Conservation (phyloP, 2,888 invertebrate species). For the Pyralis farinalis region DNA sequence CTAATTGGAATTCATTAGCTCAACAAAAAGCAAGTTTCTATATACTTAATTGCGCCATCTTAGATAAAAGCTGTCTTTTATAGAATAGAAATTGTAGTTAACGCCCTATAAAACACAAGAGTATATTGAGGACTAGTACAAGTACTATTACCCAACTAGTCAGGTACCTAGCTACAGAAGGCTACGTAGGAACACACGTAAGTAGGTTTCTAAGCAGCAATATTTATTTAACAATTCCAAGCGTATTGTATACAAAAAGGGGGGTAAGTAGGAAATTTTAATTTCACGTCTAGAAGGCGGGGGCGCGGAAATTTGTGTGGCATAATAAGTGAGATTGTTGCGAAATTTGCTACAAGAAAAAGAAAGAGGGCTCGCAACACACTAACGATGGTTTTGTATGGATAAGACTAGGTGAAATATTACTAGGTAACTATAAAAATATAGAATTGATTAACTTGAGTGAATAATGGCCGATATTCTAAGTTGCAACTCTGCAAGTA, state of each 20-base stretch:
- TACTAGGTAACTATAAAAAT: neutral
- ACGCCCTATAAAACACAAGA: no score
- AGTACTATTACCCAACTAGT: no score
- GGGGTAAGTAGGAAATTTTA: constrained; percentile 78
- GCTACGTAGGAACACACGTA: constrained; percentile 17
- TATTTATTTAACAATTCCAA: constrained; percentile 75
- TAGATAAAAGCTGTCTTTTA: no score
- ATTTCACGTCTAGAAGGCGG: constrained; percentile 75
- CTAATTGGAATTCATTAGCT: no score
- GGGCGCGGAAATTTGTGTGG: constrained; percentile 79
- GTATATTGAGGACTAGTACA: no score
- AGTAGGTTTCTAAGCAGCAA: constrained; percentile 57
- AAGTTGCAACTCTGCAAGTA: no score
- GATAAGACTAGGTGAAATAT: constrained; percentile 29
- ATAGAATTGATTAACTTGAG: neutral
- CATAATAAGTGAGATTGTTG: constrained; percentile 82
- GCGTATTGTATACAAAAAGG: constrained; percentile 59
- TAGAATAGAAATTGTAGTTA: no score
- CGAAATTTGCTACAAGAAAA: constrained; percentile 81
- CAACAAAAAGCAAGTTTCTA: no score
- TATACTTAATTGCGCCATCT: no score
- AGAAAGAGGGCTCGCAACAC: constrained; percentile 73
- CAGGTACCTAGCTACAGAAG: constrained; percentile 5
- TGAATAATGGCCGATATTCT: no score
- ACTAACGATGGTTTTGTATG: constrained; percentile 31